Conservation (phyloP, 1,140 invertebrate genomes). For the Rhynchophorus ferrugineus region DNA sequence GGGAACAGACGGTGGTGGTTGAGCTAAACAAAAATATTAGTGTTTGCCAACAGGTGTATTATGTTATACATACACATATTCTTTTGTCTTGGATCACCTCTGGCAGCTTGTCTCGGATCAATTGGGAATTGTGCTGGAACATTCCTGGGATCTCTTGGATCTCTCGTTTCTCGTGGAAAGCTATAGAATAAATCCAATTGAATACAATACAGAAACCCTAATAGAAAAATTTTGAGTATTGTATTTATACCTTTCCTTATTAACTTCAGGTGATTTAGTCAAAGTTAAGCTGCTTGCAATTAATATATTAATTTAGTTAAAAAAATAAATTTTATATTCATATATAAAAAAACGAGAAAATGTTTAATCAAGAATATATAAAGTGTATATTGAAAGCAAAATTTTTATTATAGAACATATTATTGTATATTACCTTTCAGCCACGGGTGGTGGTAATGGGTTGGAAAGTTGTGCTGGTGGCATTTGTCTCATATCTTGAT, state of each 20-base stretch:
- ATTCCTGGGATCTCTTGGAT: slow-evolving; percentile 18
- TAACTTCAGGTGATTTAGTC: neutral
- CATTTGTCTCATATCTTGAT: slow-evolving; percentile 57
- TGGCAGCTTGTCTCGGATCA: slow-evolving; percentile 57
- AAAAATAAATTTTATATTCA: slow-evolving; percentile 8
- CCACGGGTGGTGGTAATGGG: slow-evolving; percentile 49
- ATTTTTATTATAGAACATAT: too few species aligned
- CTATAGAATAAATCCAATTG: slow-evolving; percentile 31
- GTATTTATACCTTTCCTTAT: slow-evolving; percentile 4
- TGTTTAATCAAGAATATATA: too few species aligned
- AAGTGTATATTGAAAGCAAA: too few species aligned
- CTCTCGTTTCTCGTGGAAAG: slow-evolving; percentile 46
- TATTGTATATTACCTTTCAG: slow-evolving; percentile 28
- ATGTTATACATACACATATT: slow-evolving; percentile 40
- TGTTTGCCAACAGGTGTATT: slow-evolving; percentile 32
- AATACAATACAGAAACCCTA: neutral
- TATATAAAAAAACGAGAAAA: too few species aligned
- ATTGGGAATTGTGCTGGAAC: slow-evolving; percentile 40
- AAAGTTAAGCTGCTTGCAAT: slow-evolving; percentile 3
- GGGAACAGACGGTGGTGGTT: slow-evolving; percentile 11
- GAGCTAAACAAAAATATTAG: neutral
- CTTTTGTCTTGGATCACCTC: slow-evolving; percentile 57
- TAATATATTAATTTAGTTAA: neutral
- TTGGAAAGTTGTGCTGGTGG: slow-evolving; percentile 44
- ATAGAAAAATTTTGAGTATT: neutral